Percentiles rank a stretch among this genome's conserved stretches.
phyloP scores from a whole-genome alignment of 2,888 invertebrate species.

The Megastigmus dorsalis region DNA sequence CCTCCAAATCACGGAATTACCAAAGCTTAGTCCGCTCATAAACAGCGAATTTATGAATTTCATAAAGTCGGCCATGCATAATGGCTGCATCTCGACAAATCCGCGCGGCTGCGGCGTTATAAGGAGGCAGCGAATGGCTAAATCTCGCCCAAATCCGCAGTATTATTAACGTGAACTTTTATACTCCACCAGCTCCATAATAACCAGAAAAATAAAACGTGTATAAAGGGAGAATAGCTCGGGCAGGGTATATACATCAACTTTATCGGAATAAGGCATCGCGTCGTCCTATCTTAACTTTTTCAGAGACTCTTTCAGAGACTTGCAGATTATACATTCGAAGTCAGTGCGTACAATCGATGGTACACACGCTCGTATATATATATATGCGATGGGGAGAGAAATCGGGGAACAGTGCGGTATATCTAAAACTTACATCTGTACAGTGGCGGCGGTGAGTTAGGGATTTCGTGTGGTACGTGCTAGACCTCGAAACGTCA shows the following conservation, averaged over 20 bases:
- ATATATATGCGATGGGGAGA: too few species aligned
- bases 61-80: background rate
- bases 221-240: background rate
- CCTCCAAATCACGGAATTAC: too few species aligned
- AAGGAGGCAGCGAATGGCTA: too few species aligned
- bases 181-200: slow-evolving; percentile 6
- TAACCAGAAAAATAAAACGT: slow-evolving; percentile 12
- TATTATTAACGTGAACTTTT: slow-evolving; percentile 20
- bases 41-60: background rate
- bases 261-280: slow-evolving; percentile 39
- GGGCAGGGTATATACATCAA: slow-evolving; percentile 29
- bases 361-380: too few species aligned
- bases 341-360: too few species aligned
- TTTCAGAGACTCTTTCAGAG: slow-evolving; percentile 17
- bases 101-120: too few species aligned
- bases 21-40: too few species aligned
- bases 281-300: slow-evolving; percentile 8
- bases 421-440: slow-evolving; percentile 42
- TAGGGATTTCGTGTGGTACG: slow-evolving; percentile 14
- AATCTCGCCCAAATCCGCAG: slow-evolving; percentile 7
- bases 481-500: slow-evolving; percentile 6
- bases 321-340: too few species aligned
- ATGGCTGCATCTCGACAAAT: slow-evolving; percentile 3
- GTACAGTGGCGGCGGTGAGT: slow-evolving; percentile 8
- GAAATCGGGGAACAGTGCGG: background rate